Conservation (phyloP, 2,113 vertebrate genomes). For the Amblyornis subalaris region DNA sequence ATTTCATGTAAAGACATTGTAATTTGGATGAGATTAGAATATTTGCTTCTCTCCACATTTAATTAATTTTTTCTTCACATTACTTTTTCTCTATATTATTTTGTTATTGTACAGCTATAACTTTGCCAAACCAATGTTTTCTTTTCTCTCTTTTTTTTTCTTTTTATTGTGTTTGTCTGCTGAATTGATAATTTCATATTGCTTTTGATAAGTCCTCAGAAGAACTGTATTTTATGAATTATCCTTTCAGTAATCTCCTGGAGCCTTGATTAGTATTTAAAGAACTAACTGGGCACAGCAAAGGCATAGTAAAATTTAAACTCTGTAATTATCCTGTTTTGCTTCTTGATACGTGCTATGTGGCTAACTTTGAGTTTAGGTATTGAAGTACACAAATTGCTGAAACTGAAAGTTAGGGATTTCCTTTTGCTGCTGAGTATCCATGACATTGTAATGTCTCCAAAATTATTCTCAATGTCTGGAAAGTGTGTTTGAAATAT, state of each 20-base stretch:
- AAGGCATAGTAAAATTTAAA: background rate
- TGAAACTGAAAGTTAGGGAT: background rate
- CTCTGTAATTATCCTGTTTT: background rate
- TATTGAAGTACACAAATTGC: background rate
- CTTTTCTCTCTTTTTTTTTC: accelerated
- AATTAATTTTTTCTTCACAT: background rate
- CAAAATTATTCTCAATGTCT: background rate
- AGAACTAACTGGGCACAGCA: background rate
- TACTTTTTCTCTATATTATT: background rate
- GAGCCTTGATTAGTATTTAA: background rate
- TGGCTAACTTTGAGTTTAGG: background rate
- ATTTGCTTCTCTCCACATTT: background rate
- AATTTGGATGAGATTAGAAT: background rate
- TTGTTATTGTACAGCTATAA: background rate
- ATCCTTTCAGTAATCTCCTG: background rate
- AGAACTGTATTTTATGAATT: background rate
- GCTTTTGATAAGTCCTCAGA: background rate
- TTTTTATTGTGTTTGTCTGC: background rate
- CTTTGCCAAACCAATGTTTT: background rate
- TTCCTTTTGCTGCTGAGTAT: background rate
- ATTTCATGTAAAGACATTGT: background rate
- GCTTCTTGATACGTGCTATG: background rate
- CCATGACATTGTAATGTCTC: background rate
- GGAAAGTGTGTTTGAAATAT: background rate
- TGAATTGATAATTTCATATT: background rate